phyloP scores from a whole-genome alignment of 1,140 invertebrate species.

The Drosophila busckii region DNA sequence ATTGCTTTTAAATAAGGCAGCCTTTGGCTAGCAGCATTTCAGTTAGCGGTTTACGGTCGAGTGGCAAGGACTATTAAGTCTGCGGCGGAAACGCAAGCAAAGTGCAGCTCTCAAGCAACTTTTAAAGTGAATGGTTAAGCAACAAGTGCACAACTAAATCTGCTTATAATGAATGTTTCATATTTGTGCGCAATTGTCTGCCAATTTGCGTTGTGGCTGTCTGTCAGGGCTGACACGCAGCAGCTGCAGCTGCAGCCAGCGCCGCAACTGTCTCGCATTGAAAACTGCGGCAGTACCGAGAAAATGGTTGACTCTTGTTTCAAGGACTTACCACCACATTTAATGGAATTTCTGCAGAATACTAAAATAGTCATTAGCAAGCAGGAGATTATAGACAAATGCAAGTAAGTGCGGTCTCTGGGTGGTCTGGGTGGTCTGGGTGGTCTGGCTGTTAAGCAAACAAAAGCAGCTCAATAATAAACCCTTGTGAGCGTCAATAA shows the following conservation, averaged over 20 bases:
- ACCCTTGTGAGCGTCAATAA: no score
- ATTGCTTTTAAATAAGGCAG: conserved; percentile 24
- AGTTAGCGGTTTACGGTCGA: conserved; percentile 32
- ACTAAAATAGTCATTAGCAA: conserved; percentile 67
- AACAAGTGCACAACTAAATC: conserved; percentile 45
- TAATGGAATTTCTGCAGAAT: conserved; percentile 70
- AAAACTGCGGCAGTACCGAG: conserved; percentile 61
- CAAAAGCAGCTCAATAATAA: no score
- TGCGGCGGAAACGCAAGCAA: not conserved
- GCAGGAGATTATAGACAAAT: conserved; percentile 64
- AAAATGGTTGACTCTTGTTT: conserved; percentile 75
- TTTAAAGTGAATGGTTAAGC: conserved; percentile 19
- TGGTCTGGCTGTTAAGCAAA: no score
- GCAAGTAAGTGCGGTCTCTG: conserved; percentile 58
- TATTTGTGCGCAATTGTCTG: conserved; percentile 2
- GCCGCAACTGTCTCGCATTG: conserved; percentile 10
- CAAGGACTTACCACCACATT: conserved; percentile 67
- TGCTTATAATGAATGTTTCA: not conserved
- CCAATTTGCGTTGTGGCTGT: conserved; percentile 1
- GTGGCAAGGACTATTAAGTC: not conserved
- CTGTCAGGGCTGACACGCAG: conserved; percentile 8
- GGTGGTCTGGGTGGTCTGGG: no score
- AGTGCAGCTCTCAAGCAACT: not conserved
- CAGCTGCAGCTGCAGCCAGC: conserved; percentile 10
- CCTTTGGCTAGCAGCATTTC: not conserved